These are phyloP conservation scores for Aphidius ervi DNA, from an alignment of 1,140 invertebrate species.

Conservation along the genomic window DNA sequence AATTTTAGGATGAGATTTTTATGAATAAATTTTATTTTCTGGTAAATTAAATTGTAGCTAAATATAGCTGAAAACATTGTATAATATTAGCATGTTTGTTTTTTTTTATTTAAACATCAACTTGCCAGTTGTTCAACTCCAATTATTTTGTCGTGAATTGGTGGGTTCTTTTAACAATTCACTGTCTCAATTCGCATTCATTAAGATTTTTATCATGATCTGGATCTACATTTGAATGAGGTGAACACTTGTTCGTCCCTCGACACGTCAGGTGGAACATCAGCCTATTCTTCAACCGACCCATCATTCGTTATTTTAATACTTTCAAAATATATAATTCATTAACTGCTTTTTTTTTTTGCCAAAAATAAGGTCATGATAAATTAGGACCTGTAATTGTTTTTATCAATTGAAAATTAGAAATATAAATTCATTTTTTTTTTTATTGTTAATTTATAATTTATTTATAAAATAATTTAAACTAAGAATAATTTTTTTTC, in stretches of 20 bases:
- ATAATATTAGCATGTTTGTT: no score
- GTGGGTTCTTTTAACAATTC: not conserved
- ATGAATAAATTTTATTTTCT: not conserved
- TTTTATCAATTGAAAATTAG: no score
- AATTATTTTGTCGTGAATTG: slow-evolving; percentile 30
- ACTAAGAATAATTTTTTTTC: no score
- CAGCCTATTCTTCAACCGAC: slow-evolving; percentile 4
- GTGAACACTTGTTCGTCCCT: slow-evolving; percentile 24
- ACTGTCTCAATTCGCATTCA: slow-evolving; percentile 38
- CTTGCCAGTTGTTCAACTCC: not conserved
- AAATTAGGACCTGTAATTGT: no score
- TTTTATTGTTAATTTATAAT: no score
- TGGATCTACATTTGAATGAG: slow-evolving; percentile 36
- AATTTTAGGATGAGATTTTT: not conserved
- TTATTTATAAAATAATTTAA: no score
- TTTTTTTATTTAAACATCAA: not conserved
- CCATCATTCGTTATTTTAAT: not conserved
- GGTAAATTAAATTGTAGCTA: slow-evolving; percentile 1
- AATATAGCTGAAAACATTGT: no score
- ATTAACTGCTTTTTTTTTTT: no score
- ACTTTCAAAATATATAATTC: no score
- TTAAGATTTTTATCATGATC: slow-evolving; percentile 36
- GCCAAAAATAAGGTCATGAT: no score
- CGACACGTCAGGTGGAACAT: slow-evolving; percentile 43
- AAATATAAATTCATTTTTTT: no score